These are phyloP conservation scores for Anodontia alba DNA, from an alignment of 2,888 invertebrate species.

Conservation along the genomic window DNA sequence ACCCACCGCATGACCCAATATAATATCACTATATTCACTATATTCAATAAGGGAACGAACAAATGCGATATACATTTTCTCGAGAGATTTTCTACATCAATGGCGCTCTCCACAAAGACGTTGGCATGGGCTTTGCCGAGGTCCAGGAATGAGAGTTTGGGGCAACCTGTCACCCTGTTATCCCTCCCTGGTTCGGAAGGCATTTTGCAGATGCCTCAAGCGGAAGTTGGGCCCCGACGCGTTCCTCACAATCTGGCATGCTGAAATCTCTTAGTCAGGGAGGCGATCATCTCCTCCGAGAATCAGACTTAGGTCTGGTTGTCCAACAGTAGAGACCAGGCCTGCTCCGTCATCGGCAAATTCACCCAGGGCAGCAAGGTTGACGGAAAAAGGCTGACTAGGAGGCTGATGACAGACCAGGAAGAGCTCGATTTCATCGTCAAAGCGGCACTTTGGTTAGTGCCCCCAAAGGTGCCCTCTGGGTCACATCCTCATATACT, in stretches of 20 bases:
- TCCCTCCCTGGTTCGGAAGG: slow-evolving; percentile 19
- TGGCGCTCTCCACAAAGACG: slow-evolving; percentile 13
- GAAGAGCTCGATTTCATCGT: background rate
- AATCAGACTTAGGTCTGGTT: too few species aligned
- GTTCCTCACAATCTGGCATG: background rate
- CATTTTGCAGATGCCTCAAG: too few species aligned
- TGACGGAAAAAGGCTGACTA: slow-evolving; percentile 7
- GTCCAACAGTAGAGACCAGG: too few species aligned
- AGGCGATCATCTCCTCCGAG: too few species aligned
- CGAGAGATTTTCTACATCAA: background rate
- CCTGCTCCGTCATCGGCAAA: too few species aligned
- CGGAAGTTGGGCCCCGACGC: slow-evolving; percentile 1
- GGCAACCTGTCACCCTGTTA: background rate
- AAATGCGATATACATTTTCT: too few species aligned
- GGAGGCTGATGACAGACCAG: background rate
- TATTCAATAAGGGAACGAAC: too few species aligned
- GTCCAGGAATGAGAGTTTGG: slow-evolving; percentile 4
- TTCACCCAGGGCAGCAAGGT: too few species aligned
- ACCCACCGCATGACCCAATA: slow-evolving; percentile 7
- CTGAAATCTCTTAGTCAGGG: slow-evolving; percentile 1
- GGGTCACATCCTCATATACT: too few species aligned
- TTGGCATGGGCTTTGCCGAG: too few species aligned
- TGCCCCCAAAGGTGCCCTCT: background rate
- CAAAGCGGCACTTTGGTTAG: slow-evolving; percentile 6
- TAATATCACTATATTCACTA: too few species aligned